Evolutionary conservation across 2,888 invertebrate species (phyloP), one percentile per base, ranked within the genome.

Genomic region (Orchestes rusci): DNA sequence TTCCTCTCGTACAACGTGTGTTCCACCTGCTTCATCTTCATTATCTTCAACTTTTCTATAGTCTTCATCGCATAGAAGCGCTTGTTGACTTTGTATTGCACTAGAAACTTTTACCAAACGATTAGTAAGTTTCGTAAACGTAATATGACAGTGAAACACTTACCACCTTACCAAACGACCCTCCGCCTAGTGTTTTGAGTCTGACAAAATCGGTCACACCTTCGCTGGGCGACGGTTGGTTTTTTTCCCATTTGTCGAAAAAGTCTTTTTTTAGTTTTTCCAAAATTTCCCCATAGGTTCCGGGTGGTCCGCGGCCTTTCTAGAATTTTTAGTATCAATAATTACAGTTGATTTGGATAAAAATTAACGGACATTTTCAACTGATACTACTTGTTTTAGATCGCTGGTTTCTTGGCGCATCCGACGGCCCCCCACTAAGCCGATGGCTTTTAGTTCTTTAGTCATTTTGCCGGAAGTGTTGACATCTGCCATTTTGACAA

Each of bases 161-260:
- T 57, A 90, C 76, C 17, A 95, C 94, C 57, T 84, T 77, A 2
- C 94, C 94, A 65, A 93, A 95, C 1, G 91, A 91, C n/a, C 94
- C 94, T 0, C 84, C 82, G 1, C 94, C 94, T 41, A 95, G 70
- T 0, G 88, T 89, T 59, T 80, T 80, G 20, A 84, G 67, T 42
- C 79, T 71, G 39, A 85, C 81, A 59, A 83, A 83, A 54, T 89
- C 85, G 13, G 74, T 64, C 20, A 57, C 59, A 59, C 55, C 56
- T 4, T 48, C 47, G 1, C 44, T 47, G 3, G 50, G 17, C 8
- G 58, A 56, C 1, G 61, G 53, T 2, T 43, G 36, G 32, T 62
- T 67, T 15, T 56, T 51, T 1, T 71, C 68, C 72, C 74, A 80
- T 59, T 69, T 70, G 45, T 68, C 66, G 42, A 69, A 68, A 58